phyloP scores from a whole-genome alignment of 2,888 invertebrate genomes.

The Chrysomela aeneicollis region DNA sequence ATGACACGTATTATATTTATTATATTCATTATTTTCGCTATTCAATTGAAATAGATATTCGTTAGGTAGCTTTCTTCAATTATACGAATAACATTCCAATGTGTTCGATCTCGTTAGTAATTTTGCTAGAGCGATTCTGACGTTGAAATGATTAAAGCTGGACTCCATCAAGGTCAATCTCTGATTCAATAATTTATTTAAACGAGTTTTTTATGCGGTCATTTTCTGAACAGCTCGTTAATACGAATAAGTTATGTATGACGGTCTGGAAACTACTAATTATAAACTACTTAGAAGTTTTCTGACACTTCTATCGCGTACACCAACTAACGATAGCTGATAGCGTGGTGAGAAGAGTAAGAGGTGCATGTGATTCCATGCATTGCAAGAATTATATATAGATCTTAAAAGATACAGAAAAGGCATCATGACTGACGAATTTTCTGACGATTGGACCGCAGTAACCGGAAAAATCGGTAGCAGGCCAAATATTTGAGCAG shows the following conservation, averaged over 20 bases:
- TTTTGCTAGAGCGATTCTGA: conserved; percentile 30
- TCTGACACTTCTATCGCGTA: conserved; percentile 53
- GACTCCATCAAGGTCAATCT: conserved; percentile 27
- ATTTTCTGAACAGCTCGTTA: conserved; percentile 41
- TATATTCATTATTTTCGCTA: too few species aligned
- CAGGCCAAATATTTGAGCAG: too few species aligned
- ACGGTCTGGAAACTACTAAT: conserved; percentile 50
- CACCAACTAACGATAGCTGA: conserved; percentile 8
- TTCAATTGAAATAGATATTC: too few species aligned
- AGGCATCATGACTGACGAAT: too few species aligned
- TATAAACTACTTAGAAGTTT: conserved; percentile 57
- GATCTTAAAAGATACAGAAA: too few species aligned
- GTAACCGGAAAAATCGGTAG: too few species aligned
- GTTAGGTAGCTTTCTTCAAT: too few species aligned
- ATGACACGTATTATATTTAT: too few species aligned
- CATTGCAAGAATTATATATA: too few species aligned
- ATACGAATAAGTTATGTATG: conserved; percentile 41
- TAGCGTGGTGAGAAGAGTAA: neutral
- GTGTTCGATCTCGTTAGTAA: conserved; percentile 28
- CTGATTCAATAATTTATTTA: conserved; percentile 38
- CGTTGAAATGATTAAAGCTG: conserved; percentile 30
- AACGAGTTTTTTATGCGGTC: conserved; percentile 39
- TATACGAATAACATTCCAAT: neutral
- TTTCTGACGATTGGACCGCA: too few species aligned
- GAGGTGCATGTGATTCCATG: too few species aligned